Base-by-base conservation (phyloP, 1,140 invertebrate genomes). In the Octopus sinensis region DNA sequence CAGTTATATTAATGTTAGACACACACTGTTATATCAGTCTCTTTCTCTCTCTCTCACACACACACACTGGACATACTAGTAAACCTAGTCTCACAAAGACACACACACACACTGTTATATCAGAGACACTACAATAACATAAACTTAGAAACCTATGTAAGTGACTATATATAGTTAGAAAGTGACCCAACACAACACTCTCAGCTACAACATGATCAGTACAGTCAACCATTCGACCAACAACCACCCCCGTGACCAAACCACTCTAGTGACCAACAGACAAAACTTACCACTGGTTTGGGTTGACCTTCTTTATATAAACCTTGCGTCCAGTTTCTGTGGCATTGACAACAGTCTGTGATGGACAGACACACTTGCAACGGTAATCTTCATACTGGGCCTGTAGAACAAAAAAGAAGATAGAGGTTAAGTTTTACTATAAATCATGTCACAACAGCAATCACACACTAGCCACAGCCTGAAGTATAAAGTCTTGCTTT, bases 301-400 rank as follows among this genome's bases (percentile, higher is more conserved):
- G 85, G 78, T 85, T 82, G 62, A 86, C 80, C 73, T 86, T 86
- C 17, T 80, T 87, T 43, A 87, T 88, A 52, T 82, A 86, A 43
- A 85, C 85, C 6, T 84, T 86, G 71, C 84, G 82, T 6, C 85
- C 83, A 56, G 81, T 82, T 79, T 83, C 62, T 53, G 85, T 84
- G 54, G 84, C 85, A 53, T 85, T 87, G 4, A 75, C 80, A 81
- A 85, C 84, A 13, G 80, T 80, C 30, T 84, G 80, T 51, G 83
- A 82, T 6, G 86, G 86, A 84, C 87, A 88, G 54, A 88, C 86
- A 86, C 88, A 89, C 82, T 86, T 86, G 81, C 88, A 89, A 80
- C 88, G 83, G 12, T 83, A 84, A 85, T 89, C 88, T 84, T 88
- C 88, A 87, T 88, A 89, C 75, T 86, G 87, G 53, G 85, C 84